These are phyloP conservation scores for Agrochola litura DNA, from an alignment of 2,888 invertebrate species.

Conservation along the genomic window DNA sequence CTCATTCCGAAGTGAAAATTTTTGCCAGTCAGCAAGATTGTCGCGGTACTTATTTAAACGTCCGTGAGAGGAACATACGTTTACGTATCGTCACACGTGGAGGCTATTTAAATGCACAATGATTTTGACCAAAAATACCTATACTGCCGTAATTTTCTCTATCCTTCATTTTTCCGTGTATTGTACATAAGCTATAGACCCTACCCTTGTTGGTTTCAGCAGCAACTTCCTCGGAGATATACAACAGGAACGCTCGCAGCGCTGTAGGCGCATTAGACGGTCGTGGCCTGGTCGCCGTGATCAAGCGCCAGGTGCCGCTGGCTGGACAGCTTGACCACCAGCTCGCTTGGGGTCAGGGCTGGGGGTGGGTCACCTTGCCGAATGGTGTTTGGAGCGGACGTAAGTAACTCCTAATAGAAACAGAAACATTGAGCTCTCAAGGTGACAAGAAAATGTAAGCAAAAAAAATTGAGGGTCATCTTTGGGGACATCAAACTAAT, in stretches of 20 bases:
- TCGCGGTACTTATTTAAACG: neutral
- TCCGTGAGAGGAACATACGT: neutral
- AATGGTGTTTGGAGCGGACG: constrained; percentile 92
- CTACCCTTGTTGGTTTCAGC: constrained; percentile 69
- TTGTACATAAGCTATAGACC: constrained; percentile 28
- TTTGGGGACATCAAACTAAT: neutral
- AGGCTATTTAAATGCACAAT: neutral
- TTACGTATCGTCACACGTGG: neutral
- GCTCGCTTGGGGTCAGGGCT: constrained; percentile 93
- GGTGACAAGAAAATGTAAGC: neutral
- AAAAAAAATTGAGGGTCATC: neutral
- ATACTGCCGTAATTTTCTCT: neutral
- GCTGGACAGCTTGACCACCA: constrained; percentile 90
- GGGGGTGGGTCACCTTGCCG: constrained; percentile 93
- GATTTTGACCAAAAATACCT: neutral
- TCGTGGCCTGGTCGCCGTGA: constrained; percentile 87
- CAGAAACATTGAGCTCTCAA: neutral
- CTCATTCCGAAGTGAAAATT: too few relatives aligned
- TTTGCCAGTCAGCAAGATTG: neutral
- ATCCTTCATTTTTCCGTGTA: neutral
- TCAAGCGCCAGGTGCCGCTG: constrained; percentile 88
- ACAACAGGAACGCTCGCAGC: constrained; percentile 78
- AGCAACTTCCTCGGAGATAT: constrained; percentile 85
- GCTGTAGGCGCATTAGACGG: constrained; percentile 84
- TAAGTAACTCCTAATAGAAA: constrained; percentile 74